These are phyloP conservation scores for Aurelia aurita complex sp. Pacific DNA, from an alignment of 30 jellyfish, hydroid and myxozoan genomes.

Conservation along the genomic window DNA sequence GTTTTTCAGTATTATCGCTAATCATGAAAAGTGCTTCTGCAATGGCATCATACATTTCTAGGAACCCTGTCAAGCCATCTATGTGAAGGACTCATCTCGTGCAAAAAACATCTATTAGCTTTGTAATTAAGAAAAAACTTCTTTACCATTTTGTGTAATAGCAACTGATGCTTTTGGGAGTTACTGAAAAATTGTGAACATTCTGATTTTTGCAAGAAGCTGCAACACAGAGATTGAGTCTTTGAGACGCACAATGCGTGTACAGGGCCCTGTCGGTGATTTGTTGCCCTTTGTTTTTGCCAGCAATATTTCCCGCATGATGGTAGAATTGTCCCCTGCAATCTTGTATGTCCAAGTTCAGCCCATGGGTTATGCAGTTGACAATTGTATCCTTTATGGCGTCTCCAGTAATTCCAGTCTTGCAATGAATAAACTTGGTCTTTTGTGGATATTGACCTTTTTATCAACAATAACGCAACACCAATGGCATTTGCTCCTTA, in stretches of 20 bases:
- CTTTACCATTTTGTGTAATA: conserved; percentile 2
- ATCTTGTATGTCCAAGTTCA: background rate
- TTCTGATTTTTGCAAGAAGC: background rate
- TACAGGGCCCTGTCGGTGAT: background rate
- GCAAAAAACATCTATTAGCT: conserved; percentile 1
- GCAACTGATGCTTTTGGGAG: conserved; percentile 2
- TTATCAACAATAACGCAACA: conserved; percentile 16
- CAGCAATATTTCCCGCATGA: conserved; percentile 11
- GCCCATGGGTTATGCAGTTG: too few relatives aligned
- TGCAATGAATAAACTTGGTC: background rate
- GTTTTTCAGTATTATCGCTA: background rate
- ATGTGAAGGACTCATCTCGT: conserved; percentile 18
- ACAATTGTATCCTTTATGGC: too few relatives aligned
- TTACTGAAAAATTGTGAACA: background rate
- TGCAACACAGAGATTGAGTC: conserved; percentile 6
- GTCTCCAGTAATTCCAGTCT: too few relatives aligned
- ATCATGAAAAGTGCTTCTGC: background rate
- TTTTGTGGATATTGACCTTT: conserved; percentile 7
- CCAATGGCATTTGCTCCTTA: background rate
- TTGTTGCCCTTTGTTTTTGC: background rate
- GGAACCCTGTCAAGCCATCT: conserved; percentile 14
- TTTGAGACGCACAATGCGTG: background rate
- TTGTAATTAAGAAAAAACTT: background rate
- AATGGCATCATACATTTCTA: conserved; percentile 4
- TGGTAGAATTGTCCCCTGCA: background rate